Percentiles rank a stretch among this genome's conserved stretches.
Evolutionary conservation across 1,140 invertebrate genomes (phyloP).

Genomic region (Nasonia longicornis): DNA sequence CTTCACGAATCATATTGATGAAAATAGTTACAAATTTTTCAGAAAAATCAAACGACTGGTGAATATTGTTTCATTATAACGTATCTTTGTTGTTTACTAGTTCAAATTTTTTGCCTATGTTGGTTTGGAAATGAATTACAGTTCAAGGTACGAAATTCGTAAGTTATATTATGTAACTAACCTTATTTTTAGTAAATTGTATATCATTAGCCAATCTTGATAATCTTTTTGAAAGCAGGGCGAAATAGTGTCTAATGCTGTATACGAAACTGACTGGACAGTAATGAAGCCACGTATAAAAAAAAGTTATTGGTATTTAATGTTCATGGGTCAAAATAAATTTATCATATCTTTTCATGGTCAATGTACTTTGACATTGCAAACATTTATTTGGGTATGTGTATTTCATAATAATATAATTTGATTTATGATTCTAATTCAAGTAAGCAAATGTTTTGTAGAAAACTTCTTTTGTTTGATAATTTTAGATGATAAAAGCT

Average conservation of each 20-base stretch:
- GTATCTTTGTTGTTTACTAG: constrained; percentile 2
- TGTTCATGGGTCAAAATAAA: constrained; percentile 46
- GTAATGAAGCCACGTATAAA: neutral
- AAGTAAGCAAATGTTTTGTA: too few relatives aligned
- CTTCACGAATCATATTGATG: too few relatives aligned
- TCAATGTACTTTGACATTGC: constrained; percentile 50
- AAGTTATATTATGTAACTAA: too few relatives aligned
- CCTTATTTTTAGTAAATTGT: too few relatives aligned
- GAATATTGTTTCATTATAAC: neutral
- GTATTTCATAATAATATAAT: neutral
- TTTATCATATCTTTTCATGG: constrained; percentile 51
- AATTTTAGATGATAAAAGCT: neutral
- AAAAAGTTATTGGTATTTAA: constrained; percentile 34
- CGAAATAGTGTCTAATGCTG: neutral
- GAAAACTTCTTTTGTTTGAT: neutral
- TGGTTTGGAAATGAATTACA: constrained; percentile 29
- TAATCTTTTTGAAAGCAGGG: neutral
- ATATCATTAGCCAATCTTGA: too few relatives aligned
- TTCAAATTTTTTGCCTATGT: neutral
- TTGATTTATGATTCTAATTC: too few relatives aligned
- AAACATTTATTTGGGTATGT: constrained; percentile 55
- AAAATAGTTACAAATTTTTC: too few relatives aligned
- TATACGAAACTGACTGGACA: constrained; percentile 22
- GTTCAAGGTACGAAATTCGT: neutral
- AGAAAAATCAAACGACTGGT: too few relatives aligned